Evolutionary conservation across 2,888 invertebrate species (phyloP), one percentile per base, ranked within the genome.

Genomic region (Teleiodes luculella): DNA sequence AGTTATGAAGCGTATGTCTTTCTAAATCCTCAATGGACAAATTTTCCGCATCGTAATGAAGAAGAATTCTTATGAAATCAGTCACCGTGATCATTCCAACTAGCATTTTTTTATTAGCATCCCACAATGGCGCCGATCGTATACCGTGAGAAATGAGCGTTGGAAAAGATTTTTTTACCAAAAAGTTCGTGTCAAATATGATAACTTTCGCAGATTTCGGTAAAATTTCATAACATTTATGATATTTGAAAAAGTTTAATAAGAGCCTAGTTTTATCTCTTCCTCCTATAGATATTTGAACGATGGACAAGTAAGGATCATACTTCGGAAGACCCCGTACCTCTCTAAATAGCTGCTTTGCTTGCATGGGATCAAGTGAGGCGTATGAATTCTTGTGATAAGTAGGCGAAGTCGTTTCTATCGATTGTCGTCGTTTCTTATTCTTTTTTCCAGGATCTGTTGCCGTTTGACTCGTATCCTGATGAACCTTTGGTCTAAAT

Each of bases 151-250:
- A 89, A 60, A 89, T 86, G 55, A 89, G 71, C 2, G 89, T 87
- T 24, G 87, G 86, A 76, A 89, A 89, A 3, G 89, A 86, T 78
- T 89, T 89, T 55, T 77, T 77, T 11, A 89, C 89, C 62, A 80
- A 79, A 72, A 89, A 89, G 64, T 87, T 84, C 31, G 89, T 89
- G 68, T 89, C 89, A 64, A 89, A 89, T 72, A 89, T 88, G 54
- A 89, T 89, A 36, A 89, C 85, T 78, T 89, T 89, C 52, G 89
- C 89, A 57, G 89, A 89, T 67, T 88, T 89, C 43, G 89, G 89
- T 63, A 89, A 72, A 52, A 89, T 88, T 76, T 89, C 89, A 60
- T 89, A 84, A 68, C 89, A 89, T 72, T 88, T 88, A 63, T 89
- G 89, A 67, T 87, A 90, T 65, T 83, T 89, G 63, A 90, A 90